phyloP scores from a whole-genome alignment of 2,113 vertebrate genomes.

The Corvus moneduloides region DNA sequence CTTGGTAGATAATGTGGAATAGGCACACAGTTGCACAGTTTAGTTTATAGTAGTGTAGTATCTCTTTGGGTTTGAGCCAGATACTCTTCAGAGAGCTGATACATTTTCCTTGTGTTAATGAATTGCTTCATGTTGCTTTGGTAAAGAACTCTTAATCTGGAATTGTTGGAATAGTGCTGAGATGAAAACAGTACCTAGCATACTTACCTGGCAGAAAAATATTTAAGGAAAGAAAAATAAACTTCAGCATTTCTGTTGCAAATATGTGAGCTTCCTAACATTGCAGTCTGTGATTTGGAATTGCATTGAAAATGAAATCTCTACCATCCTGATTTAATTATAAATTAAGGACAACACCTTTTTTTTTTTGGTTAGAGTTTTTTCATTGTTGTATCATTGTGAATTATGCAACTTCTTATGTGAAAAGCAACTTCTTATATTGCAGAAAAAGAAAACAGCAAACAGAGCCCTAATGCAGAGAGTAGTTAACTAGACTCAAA shows the following conservation, averaged over 20 bases:
- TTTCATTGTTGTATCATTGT: not conserved
- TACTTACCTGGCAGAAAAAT: not conserved
- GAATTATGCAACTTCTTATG: not conserved
- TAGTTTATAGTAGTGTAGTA: not conserved
- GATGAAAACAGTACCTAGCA: not conserved
- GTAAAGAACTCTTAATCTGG: not conserved
- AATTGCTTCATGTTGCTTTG: not conserved
- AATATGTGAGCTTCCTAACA: not conserved
- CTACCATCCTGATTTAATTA: not conserved
- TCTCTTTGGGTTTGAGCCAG: not conserved
- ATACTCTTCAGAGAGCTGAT: not conserved
- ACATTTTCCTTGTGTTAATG: not conserved
- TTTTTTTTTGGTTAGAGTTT: not conserved
- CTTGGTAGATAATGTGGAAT: not conserved
- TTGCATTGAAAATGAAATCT: not conserved
- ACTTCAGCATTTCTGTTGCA: not conserved
- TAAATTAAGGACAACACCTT: not conserved
- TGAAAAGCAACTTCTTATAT: not conserved
- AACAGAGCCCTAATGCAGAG: not conserved
- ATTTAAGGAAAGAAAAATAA: not conserved
- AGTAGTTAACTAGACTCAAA: not conserved
- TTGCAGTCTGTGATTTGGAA: not conserved
- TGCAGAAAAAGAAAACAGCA: not conserved
- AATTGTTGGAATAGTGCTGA: not conserved
- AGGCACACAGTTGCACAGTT: not conserved